Percentiles rank a stretch among this genome's conserved stretches.
These are phyloP conservation scores for Todiramphus saurophagus DNA, from an alignment of 2,113 vertebrate species.

Conservation along the genomic window DNA sequence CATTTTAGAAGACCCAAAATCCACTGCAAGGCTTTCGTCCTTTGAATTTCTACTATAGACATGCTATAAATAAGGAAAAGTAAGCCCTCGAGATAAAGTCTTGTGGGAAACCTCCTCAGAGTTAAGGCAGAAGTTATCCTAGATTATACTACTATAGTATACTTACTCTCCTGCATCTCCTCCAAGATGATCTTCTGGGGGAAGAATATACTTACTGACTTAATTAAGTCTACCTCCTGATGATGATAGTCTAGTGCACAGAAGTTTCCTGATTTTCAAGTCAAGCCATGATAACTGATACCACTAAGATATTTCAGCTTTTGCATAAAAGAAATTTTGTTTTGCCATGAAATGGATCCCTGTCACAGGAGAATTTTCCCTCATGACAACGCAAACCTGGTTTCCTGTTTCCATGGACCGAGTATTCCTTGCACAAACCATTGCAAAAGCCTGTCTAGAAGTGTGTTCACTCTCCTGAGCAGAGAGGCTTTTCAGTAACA, in stretches of 20 bases:
- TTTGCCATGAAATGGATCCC: not conserved
- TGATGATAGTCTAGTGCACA: not conserved
- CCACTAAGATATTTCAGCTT: not conserved
- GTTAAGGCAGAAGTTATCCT: not conserved
- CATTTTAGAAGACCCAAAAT: not conserved
- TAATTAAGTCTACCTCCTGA: not conserved
- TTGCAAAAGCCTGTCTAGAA: accelerated
- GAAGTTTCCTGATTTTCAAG: not conserved
- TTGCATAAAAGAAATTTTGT: not conserved
- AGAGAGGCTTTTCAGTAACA: not conserved
- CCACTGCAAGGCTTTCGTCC: not conserved
- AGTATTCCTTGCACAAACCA: accelerated
- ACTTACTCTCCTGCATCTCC: not conserved
- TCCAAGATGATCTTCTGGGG: not conserved
- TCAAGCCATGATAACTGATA: not conserved
- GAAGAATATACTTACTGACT: not conserved
- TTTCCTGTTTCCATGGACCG: not conserved
- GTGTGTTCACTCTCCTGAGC: not conserved
- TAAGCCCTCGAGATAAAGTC: not conserved
- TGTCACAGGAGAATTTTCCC: not conserved
- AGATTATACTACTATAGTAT: not conserved
- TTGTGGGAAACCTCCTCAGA: not conserved
- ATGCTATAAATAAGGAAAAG: not conserved
- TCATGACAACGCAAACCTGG: not conserved
- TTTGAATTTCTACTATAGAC: not conserved